Evolutionary conservation across 2,888 invertebrate species (phyloP).

Genomic region (Adelognathus sp.): DNA sequence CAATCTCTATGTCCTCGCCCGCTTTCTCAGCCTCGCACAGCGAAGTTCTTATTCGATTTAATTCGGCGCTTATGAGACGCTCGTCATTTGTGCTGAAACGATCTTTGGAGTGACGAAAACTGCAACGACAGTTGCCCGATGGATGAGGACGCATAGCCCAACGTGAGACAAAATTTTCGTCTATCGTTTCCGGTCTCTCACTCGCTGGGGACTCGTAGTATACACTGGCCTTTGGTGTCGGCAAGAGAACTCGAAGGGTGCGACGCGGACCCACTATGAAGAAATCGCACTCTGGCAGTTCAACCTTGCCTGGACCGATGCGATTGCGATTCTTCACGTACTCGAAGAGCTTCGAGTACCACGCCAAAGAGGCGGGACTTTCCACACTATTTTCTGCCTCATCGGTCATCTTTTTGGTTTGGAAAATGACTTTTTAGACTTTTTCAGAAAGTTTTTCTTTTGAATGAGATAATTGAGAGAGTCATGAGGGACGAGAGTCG

Average conservation of each 20-base stretch:
- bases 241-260: constrained; percentile 72
- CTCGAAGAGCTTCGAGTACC: constrained; percentile 73
- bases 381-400: constrained; percentile 54
- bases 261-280: constrained; percentile 74
- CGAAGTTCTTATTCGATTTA: constrained; percentile 75
- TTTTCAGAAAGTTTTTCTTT: too few species aligned
- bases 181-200: constrained; percentile 74
- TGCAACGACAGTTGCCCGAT: constrained; percentile 77
- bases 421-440: background rate
- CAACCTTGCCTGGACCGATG: constrained; percentile 72
- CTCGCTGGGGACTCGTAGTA: constrained; percentile 69
- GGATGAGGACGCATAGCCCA: constrained; percentile 77
- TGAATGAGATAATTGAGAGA: too few species aligned
- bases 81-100: constrained; percentile 69
- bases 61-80: constrained; percentile 71
- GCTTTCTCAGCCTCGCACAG: constrained; percentile 74
- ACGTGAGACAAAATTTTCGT: constrained; percentile 76
- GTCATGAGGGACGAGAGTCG: too few species aligned
- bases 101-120: constrained; percentile 73
- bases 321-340: constrained; percentile 74
- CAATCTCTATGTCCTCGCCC: constrained; percentile 70
- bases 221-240: constrained; percentile 66
- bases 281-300: constrained; percentile 76
- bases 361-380: constrained; percentile 55
- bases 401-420: constrained; percentile 51